A percentile compares a stretch with the other conserved stretches of the same genome.
phyloP scores from a whole-genome alignment of 2,888 invertebrate species.

The Leptinotarsa juncta region DNA sequence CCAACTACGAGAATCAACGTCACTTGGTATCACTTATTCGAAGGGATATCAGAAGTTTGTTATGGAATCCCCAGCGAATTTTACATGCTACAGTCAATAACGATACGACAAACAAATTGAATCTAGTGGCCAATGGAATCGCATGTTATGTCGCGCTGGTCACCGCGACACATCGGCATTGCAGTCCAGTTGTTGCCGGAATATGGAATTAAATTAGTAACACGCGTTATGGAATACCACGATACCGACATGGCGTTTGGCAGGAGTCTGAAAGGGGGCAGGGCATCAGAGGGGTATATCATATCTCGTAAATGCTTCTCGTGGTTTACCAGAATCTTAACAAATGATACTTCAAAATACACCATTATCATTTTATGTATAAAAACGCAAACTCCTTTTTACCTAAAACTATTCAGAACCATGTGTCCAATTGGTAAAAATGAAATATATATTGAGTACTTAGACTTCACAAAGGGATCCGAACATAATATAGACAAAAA shows the following conservation, averaged over 20 bases:
- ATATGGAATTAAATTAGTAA: conserved; percentile 55
- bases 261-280: neutral
- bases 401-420: neutral
- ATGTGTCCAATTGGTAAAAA: neutral
- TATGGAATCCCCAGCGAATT: conserved; percentile 43
- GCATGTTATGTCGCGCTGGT: conserved; percentile 50
- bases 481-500: neutral
- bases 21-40: neutral
- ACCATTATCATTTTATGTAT: neutral
- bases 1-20: neutral
- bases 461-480: neutral
- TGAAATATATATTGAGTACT: neutral
- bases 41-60: conserved; percentile 2
- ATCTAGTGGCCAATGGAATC: conserved; percentile 53
- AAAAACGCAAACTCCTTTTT: neutral
- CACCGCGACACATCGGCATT: conserved; percentile 34
- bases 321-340: neutral
- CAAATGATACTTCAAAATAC: neutral
- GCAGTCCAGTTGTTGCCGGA: conserved; percentile 47
- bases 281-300: conserved; percentile 17
- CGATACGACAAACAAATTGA: conserved; percentile 61
- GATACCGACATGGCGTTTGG: conserved; percentile 23
- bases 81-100: conserved; percentile 56
- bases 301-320: neutral
- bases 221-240: conserved; percentile 50